Evolutionary conservation across 1,140 invertebrate genomes (phyloP).

Genomic region (Trachelipus rathkii): DNA sequence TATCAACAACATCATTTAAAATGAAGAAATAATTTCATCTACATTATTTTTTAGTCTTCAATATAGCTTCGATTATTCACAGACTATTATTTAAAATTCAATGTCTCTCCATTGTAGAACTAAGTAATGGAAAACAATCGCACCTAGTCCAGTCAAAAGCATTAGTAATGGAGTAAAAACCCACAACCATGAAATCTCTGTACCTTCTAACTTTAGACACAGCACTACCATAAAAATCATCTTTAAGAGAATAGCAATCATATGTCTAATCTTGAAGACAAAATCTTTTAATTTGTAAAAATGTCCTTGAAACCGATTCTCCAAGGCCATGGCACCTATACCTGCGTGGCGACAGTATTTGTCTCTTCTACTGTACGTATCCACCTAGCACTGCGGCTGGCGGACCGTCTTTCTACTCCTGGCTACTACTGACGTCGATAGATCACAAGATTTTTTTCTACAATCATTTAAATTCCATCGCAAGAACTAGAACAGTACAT

Average conservation of each 20-base stretch:
- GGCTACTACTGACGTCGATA: no score
- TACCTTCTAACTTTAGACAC: conserved; percentile 50
- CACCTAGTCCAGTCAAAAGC: conserved; percentile 46
- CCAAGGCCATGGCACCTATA: conserved; percentile 17
- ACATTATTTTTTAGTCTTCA: no score
- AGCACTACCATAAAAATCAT: conserved; percentile 51
- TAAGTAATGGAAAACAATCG: not conserved
- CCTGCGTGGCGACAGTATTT: conserved; percentile 39
- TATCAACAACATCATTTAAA: no score
- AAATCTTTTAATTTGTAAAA: not conserved
- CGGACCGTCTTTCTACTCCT: no score
- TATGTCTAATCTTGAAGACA: conserved; percentile 23
- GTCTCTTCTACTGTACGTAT: no score
- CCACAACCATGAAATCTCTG: conserved; percentile 47
- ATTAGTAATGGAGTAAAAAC: conserved; percentile 52
- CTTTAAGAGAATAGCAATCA: conserved; percentile 49
- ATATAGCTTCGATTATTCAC: no score
- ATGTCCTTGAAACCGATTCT: not conserved
- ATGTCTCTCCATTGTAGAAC: not conserved
- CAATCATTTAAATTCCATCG: no score
- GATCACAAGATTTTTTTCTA: no score
- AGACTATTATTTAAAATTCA: not conserved
- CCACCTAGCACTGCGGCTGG: no score
- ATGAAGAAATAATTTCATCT: no score
- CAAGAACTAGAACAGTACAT: no score